phyloP scores from a whole-genome alignment of 2,888 invertebrate genomes.

The Callyntrura sp. region DNA sequence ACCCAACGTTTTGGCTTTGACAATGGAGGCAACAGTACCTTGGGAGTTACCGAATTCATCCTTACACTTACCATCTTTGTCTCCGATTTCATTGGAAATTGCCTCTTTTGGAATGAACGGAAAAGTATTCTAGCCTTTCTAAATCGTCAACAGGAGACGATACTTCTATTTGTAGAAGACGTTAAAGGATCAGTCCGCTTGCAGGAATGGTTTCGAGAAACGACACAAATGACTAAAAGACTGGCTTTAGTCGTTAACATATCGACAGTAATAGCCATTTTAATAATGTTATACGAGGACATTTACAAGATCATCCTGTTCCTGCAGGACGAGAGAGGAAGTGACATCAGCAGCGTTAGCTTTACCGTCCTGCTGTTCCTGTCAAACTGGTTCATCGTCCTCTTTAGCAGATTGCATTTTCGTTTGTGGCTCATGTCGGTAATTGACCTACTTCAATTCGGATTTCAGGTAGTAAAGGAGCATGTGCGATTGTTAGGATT shows the following conservation, averaged over 20 bases:
- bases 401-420: slow-evolving; percentile 47
- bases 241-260: background rate
- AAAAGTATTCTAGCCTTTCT: background rate
- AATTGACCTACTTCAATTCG: slow-evolving; percentile 47
- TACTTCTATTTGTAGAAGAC: slow-evolving; percentile 31
- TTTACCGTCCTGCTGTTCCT: background rate
- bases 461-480: slow-evolving; percentile 49
- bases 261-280: background rate
- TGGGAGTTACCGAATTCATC: slow-evolving; percentile 55
- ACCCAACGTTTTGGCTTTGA: slow-evolving; percentile 30
- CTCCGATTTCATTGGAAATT: slow-evolving; percentile 23
- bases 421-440: slow-evolving; percentile 39
- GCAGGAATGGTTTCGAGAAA: slow-evolving; percentile 29
- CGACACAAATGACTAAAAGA: background rate
- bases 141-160: background rate
- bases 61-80: slow-evolving; percentile 41
- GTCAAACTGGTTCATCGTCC: slow-evolving; percentile 46
- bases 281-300: slow-evolving; percentile 12
- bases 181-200: slow-evolving; percentile 26
- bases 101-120: slow-evolving; percentile 34
- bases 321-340: background rate
- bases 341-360: background rate
- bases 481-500: slow-evolving; percentile 28
- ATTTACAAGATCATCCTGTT: slow-evolving; percentile 13
- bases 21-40: slow-evolving; percentile 14